A percentile compares a stretch with the other conserved stretches of the same genome.
Evolutionary conservation across 2,888 invertebrate genomes (phyloP).

Genomic region (Hololepta plana): DNA sequence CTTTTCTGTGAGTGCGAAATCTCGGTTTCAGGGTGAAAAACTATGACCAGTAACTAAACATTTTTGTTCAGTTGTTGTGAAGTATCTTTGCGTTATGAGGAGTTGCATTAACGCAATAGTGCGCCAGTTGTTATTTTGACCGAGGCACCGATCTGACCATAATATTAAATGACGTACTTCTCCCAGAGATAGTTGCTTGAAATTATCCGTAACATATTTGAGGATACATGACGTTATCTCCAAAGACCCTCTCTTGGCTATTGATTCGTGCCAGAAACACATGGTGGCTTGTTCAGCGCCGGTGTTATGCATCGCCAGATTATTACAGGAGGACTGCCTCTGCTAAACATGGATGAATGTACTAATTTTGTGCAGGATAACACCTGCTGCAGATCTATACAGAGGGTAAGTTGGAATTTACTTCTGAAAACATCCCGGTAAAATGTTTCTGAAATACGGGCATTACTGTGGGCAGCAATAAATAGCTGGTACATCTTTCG

Average conservation of each 20-base stretch:
- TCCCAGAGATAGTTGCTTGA: conserved; percentile 4
- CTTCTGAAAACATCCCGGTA: too few species aligned
- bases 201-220: conserved; percentile 8
- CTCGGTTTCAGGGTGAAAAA: conserved; percentile 12
- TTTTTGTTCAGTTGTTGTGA: too few species aligned
- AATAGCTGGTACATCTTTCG: too few species aligned
- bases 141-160: too few species aligned
- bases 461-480: too few species aligned
- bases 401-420: too few species aligned
- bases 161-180: conserved; percentile 10
- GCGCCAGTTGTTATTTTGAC: too few species aligned
- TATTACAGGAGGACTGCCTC: conserved; percentile 7
- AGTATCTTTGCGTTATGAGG: conserved; percentile 9
- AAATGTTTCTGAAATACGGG: too few species aligned
- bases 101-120: conserved; percentile 7
- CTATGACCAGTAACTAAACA: conserved; percentile 12
- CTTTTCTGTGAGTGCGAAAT: too few species aligned
- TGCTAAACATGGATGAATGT: conserved; percentile 6
- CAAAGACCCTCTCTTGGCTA: conserved; percentile 9
- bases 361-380: too few species aligned
- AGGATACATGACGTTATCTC: conserved; percentile 10
- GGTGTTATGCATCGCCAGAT: conserved; percentile 7
- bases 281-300: conserved; percentile 7
- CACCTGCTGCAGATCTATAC: too few species aligned
- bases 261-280: conserved; percentile 10